Percentiles rank a stretch among this genome's conserved stretches.
Conservation (phyloP, 1,140 invertebrate genomes). For the Hestina assimilis region DNA sequence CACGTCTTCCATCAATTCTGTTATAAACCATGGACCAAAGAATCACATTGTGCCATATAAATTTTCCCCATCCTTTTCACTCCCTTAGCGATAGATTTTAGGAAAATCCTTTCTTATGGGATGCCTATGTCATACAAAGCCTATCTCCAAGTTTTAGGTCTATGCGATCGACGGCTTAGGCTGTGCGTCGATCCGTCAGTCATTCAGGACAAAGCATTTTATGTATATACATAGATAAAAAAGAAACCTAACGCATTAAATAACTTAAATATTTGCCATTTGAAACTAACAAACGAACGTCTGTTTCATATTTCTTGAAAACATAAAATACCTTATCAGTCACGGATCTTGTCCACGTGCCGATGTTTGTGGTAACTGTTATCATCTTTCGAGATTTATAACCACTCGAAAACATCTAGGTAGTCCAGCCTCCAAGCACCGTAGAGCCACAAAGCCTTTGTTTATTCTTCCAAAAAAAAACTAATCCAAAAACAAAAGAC, state of each 20-base stretch:
- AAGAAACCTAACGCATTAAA: neutral
- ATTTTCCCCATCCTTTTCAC: too few relatives aligned
- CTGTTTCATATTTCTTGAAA: constrained; percentile 3
- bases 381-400: constrained; percentile 14
- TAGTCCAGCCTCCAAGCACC: constrained; percentile 15
- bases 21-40: too few relatives aligned
- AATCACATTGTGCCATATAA: too few relatives aligned
- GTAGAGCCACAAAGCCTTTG: constrained; percentile 16
- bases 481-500: constrained; percentile 53
- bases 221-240: too few relatives aligned
- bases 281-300: neutral
- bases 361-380: constrained; percentile 10
- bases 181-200: too few relatives aligned
- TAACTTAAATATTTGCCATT: neutral
- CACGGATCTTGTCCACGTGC: constrained; percentile 10
- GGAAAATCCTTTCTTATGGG: too few relatives aligned
- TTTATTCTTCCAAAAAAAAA: constrained; percentile 31
- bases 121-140: too few relatives aligned
- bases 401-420: constrained; percentile 24
- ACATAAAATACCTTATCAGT: neutral
- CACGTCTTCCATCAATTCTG: too few relatives aligned
- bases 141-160: too few relatives aligned
- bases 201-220: too few relatives aligned
- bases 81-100: too few relatives aligned
- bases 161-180: too few relatives aligned